Evolutionary conservation across 2,113 vertebrate species (phyloP), one percentile per base, ranked within the genome.

Genomic region (Tautogolabrus adspersus): DNA sequence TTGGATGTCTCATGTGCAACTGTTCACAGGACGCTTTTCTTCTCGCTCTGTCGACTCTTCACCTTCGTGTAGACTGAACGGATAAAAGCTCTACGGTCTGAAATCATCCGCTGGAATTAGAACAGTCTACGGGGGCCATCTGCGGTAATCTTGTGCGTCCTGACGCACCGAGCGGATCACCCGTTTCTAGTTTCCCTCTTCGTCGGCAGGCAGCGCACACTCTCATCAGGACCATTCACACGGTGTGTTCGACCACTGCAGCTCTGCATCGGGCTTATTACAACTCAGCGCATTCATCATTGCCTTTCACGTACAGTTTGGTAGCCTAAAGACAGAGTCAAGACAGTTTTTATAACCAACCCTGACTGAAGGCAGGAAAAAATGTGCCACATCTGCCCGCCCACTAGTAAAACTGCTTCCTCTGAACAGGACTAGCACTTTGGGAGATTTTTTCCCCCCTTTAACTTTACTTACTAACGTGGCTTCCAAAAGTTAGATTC

Each of bases 201-300:
- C 81, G 87, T 88, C 84, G 67, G 81, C 84, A 92, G 82, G 81
- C 88, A 83, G 91, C 86, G 79, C 84, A 60, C 88, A 84, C 91
- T 90, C 89, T 89, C 87, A 89, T 92, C 91, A 91, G 87, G 79
- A 93, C 91, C 90, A 79, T 67, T 83, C 83, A 79, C 76, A 64
- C 71, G 26, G 40, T 69, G 19, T 70, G 47, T 77, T 62, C 81
- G 69, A 60, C 75, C 77, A 59, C 87, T 82, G 77, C 87, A 86
- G 77, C 30, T 82, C 67, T 84, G 73, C 77, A 80, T 68, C 71
- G 68, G 81, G 77, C 77, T 83, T 73, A 72, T 85, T 79, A 66
- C 84, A 55, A 68, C 69, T 30, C 9, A 21, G 76, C 77, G 65
- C 74, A 77, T 78, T 75, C 67, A 78, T 82, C 82, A 67, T 54